Evolutionary conservation across 2,797 vertebrate species (phyloP), one percentile per base, ranked within the genome.

Genomic region (Lacerta bilineata): DNA sequence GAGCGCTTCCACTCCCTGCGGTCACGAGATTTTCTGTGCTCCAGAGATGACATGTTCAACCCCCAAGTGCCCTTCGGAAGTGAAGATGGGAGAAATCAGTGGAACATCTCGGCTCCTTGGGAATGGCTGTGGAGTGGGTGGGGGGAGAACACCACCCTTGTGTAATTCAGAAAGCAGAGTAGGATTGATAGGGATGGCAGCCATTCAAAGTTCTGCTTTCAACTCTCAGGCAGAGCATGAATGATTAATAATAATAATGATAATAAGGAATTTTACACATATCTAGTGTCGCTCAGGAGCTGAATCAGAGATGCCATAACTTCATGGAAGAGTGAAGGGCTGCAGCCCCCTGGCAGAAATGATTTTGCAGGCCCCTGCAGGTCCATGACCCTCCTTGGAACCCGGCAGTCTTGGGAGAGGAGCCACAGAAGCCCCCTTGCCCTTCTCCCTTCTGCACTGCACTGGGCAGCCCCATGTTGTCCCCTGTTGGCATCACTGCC

Each of bases 91-190:
- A 29, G 36, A 4, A 80, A 68, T 7, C 71, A 25, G 68, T 3
- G 59, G 72, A 78, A 23, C 25, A 25, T 27, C 0, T 0, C 2
- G 39, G 4, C 0, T 1, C 66, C 88, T 86, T 80, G 17, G 75
- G 1, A 71, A 33, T 1, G 76, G 69, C 72, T 1, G 29, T 8
- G 6, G 43, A 10, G 17, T 66, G 74, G 9, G 29, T 0, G 0
- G 33, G 6, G 41, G n/a, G 0, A 0, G 8, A 27, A 2, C 15
- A n/a, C 29, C 13, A 25, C 83, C 27, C 27, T 11, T 33, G 13
- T 0, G 0, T 17, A 23, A 9, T 17, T n/a, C 25, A 39, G 64
- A 20, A 23, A 64, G 87, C 59, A 88, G 27, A 68, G 46, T 2
- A 5, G 27, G 20, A 66, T 50, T 18, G 5, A 27, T 39, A 55